Conservation (phyloP, 2,113 vertebrate species). For the Epinephelus lanceolatus region DNA sequence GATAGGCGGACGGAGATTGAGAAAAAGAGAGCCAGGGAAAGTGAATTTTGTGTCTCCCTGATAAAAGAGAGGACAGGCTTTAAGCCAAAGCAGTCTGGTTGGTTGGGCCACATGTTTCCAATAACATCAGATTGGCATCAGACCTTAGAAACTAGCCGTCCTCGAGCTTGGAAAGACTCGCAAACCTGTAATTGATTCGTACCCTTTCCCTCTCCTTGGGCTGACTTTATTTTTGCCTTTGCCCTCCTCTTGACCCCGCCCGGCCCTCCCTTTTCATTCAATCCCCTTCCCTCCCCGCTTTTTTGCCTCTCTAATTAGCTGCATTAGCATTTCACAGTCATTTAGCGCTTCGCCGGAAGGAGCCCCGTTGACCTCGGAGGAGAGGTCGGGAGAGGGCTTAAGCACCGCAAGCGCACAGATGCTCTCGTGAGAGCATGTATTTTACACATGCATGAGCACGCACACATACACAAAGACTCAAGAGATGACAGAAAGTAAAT, state of each 20-base stretch:
- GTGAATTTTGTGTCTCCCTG: constrained; percentile 31
- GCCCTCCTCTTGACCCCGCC: constrained; percentile 73
- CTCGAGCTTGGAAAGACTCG: constrained; percentile 45
- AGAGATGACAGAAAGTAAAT: constrained; percentile 31
- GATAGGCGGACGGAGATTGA: constrained; percentile 22
- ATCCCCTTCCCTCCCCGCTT: constrained; percentile 41
- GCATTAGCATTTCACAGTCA: constrained; percentile 81
- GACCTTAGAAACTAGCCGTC: constrained; percentile 48
- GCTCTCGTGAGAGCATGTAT: constrained; percentile 31
- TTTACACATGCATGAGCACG: constrained; percentile 14
- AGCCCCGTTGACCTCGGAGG: constrained; percentile 67
- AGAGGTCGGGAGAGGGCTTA: constrained; percentile 70
- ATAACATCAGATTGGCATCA: constrained; percentile 59
- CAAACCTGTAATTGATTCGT: constrained; percentile 71
- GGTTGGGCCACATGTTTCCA: constrained; percentile 59
- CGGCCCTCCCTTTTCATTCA: constrained; percentile 53
- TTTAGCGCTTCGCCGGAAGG: constrained; percentile 74
- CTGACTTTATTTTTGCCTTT: constrained; percentile 69
- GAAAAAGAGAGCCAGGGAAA: constrained; percentile 23
- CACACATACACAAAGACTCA: constrained; percentile 11
- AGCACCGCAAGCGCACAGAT: constrained; percentile 49
- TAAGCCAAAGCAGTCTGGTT: constrained; percentile 40
- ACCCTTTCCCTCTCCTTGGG: constrained; percentile 66
- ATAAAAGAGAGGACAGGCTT: constrained; percentile 41
- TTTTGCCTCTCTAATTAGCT: constrained; percentile 78